phyloP scores from a whole-genome alignment of 2,797 vertebrate genomes.

The Glyptemys insculpta region DNA sequence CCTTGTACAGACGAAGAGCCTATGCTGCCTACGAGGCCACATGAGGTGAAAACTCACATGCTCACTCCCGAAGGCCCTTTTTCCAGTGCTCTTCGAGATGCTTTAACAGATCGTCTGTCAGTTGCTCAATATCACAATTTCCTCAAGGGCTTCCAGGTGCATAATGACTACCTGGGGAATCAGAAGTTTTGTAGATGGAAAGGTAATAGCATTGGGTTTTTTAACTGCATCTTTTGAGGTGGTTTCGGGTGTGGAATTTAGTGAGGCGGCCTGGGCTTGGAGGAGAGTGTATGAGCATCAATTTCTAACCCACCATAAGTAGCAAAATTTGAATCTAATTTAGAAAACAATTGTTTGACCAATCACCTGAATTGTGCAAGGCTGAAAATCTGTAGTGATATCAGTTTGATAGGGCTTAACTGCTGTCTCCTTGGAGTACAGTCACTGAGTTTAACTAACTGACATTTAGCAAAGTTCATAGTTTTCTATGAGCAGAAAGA shows the following conservation, averaged over 20 bases:
- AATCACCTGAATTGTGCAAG: neutral
- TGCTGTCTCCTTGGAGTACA: neutral
- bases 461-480: neutral
- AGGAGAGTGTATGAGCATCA: neutral
- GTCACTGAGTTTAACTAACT: neutral
- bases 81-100: constrained; percentile 73
- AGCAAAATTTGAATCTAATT: neutral
- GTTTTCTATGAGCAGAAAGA: neutral
- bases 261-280: neutral
- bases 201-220: constrained; percentile 71
- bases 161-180: constrained; percentile 81
- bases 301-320: neutral
- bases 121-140: constrained; percentile 88
- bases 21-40: constrained; percentile 71
- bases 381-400: neutral
- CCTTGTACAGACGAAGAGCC: constrained; percentile 79
- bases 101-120: constrained; percentile 78
- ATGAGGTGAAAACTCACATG: constrained; percentile 73
- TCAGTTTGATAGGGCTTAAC: neutral
- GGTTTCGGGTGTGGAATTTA: neutral
- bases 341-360: neutral
- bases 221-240: neutral
- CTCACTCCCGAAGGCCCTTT: constrained; percentile 74
- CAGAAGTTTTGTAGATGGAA: constrained; percentile 83
- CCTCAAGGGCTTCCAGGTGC: constrained; percentile 85